Evolutionary conservation across 2,797 vertebrate species (phyloP).

Genomic region (Chrysolophus pictus): DNA sequence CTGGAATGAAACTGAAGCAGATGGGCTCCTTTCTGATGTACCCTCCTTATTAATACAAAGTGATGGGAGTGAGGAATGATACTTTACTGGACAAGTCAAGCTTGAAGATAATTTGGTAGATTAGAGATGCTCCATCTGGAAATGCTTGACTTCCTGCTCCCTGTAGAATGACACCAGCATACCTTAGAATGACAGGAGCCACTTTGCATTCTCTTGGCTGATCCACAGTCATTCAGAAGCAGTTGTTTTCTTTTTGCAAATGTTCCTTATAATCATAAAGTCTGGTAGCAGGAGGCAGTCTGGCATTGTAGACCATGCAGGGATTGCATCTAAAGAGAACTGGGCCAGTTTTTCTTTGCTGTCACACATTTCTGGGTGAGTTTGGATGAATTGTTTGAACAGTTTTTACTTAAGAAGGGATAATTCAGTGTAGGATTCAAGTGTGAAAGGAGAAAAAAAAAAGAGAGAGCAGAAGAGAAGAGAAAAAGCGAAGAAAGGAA

Average conservation of each 20-base stretch:
- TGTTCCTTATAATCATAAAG: not conserved
- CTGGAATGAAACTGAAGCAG: not conserved
- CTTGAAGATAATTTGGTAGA: slow-evolving; percentile 38
- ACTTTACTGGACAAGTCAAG: slow-evolving; percentile 41
- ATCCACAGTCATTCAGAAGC: not conserved
- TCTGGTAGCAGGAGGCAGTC: not conserved
- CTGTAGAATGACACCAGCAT: not conserved
- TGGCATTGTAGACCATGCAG: not conserved
- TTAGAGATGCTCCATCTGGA: not conserved
- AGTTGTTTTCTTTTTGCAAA: slow-evolving; percentile 29
- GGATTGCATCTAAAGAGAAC: not conserved
- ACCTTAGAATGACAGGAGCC: slow-evolving; percentile 21
- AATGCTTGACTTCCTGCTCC: not conserved
- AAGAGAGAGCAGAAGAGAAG: not conserved
- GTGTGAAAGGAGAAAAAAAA: not conserved
- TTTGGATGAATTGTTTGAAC: not conserved
- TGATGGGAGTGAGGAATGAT: slow-evolving; percentile 28
- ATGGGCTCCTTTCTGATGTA: slow-evolving; percentile 15
- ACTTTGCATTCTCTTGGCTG: slow-evolving; percentile 24
- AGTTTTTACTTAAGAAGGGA: not conserved
- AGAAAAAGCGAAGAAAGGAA: not conserved
- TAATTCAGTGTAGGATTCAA: not conserved
- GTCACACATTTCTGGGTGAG: not conserved
- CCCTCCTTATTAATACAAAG: slow-evolving; percentile 7
- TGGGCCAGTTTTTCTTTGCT: not conserved